Evolutionary conservation across 1,140 invertebrate genomes (phyloP).

Genomic region (Ips nitidus): DNA sequence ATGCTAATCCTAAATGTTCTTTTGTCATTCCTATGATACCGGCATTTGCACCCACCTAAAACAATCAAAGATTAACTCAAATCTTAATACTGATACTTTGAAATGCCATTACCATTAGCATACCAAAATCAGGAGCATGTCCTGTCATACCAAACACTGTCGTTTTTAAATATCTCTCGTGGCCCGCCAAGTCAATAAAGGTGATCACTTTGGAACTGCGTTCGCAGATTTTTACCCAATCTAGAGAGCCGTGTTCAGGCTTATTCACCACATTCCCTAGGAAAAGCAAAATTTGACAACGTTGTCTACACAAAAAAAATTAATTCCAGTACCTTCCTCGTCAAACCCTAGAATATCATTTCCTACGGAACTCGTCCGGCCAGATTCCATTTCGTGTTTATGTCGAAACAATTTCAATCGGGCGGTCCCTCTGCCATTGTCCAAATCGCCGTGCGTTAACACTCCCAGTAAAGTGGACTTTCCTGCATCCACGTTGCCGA

Average conservation of each 20-base stretch:
- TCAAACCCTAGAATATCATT: constrained; percentile 99
- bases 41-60: constrained; percentile 92
- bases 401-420: constrained; percentile 95
- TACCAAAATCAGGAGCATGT: constrained; percentile 97
- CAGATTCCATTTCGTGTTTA: constrained; percentile 98
- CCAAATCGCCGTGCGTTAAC: constrained; percentile 95
- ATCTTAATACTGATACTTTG: too few species aligned
- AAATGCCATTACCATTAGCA: constrained; percentile 84
- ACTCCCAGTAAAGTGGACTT: constrained; percentile 98
- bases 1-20: constrained; percentile 93
- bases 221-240: constrained; percentile 99
- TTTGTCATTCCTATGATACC: constrained; percentile 99
- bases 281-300: too few species aligned
- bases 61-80: background rate
- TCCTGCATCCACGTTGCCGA: constrained; percentile 99
- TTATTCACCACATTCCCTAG: constrained; percentile 95
- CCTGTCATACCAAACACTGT: constrained; percentile 99
- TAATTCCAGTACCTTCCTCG: constrained; percentile 61
- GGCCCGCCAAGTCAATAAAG: constrained; percentile 98
- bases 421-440: constrained; percentile 93
- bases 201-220: constrained; percentile 98
- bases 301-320: background rate
- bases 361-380: constrained; percentile 96
- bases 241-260: constrained; percentile 91
- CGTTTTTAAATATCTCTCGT: constrained; percentile 98